Evolutionary conservation across 2,113 vertebrate genomes (phyloP).

Genomic region (Numenius arquata): DNA sequence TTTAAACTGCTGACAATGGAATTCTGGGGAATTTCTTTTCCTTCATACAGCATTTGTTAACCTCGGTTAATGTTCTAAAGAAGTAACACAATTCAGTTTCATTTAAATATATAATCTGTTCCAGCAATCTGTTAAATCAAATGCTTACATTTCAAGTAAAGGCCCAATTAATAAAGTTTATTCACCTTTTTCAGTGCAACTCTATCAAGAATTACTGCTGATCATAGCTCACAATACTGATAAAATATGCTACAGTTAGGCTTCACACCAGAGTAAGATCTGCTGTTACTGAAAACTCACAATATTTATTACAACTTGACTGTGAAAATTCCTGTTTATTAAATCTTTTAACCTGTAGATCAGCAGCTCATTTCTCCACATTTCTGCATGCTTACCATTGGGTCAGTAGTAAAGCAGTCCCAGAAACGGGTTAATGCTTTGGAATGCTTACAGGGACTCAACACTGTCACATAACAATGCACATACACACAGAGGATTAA

Average conservation of each 20-base stretch:
- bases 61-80: constrained; percentile 5
- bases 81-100: constrained; percentile 21
- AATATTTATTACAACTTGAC: neutral
- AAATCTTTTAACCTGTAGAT: neutral
- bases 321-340: neutral
- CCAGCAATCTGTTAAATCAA: constrained; percentile 62
- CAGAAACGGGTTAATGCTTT: neutral
- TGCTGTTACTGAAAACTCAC: neutral
- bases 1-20: neutral
- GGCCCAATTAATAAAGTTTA: constrained; percentile 49
- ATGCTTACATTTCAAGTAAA: constrained; percentile 54
- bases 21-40: neutral
- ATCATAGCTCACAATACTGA: constrained; percentile 20
- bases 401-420: neutral
- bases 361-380: neutral
- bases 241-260: neutral
- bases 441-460: neutral
- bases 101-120: constrained; percentile 52
- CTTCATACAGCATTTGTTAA: neutral
- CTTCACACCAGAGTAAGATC: neutral
- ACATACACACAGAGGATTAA: neutral
- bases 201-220: constrained; percentile 14
- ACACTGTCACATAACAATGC: neutral
- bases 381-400: neutral
- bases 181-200: constrained; percentile 43